Conservation (phyloP, 1,140 invertebrate genomes). For the Hesperophylax magnus region DNA sequence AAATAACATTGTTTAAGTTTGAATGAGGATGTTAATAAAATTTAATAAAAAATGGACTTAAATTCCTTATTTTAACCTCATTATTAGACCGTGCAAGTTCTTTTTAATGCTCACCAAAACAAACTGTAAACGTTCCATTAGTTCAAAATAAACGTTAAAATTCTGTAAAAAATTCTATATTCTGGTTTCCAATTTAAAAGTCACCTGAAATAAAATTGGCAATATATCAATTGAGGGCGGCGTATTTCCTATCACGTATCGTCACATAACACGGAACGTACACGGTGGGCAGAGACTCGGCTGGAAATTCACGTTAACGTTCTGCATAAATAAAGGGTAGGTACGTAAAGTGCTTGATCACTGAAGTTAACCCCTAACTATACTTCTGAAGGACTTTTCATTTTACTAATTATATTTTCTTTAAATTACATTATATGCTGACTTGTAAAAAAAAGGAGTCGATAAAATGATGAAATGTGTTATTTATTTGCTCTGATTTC, state of each 20-base stretch:
- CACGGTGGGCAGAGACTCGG: background rate
- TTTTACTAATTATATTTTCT: too few species aligned
- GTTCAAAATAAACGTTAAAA: too few species aligned
- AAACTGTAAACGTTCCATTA: background rate
- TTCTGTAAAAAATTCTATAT: too few species aligned
- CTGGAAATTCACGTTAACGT: conserved; percentile 14
- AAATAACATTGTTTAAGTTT: too few species aligned
- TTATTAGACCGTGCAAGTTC: too few species aligned
- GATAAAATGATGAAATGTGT: too few species aligned
- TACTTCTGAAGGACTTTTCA: background rate
- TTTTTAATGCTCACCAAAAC: background rate
- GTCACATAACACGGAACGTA: conserved; percentile 11
- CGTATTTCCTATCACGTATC: conserved; percentile 31
- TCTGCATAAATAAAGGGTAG: conserved; percentile 15
- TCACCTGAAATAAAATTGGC: conserved; percentile 35
- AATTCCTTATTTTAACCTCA: too few species aligned
- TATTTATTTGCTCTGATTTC: too few species aligned
- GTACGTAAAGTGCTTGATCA: background rate
- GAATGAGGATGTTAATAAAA: too few species aligned
- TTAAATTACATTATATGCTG: too few species aligned
- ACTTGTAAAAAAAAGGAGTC: too few species aligned
- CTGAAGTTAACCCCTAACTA: background rate
- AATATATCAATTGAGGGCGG: conserved; percentile 19
- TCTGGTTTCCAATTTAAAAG: conserved; percentile 30
- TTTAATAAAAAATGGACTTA: too few species aligned